These are phyloP conservation scores for Thaleichthys pacificus DNA, from an alignment of 2,797 vertebrate genomes.

Conservation along the genomic window DNA sequence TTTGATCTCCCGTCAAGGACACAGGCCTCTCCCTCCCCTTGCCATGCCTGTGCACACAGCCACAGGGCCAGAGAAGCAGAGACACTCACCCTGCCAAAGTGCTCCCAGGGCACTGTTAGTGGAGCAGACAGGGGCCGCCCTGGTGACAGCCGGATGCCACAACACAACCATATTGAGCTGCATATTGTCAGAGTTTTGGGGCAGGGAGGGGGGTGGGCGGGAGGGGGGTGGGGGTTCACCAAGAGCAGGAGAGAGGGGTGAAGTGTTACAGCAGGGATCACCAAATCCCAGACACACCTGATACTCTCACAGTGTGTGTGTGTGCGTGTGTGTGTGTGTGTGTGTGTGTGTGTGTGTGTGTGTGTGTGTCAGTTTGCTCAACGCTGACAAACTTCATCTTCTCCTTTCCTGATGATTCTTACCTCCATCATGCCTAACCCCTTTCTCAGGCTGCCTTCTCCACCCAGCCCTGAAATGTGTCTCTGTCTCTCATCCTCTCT, in stretches of 20 bases:
- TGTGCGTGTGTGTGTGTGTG: not conserved
- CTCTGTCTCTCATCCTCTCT: not conserved
- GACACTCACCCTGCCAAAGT: slow-evolving; percentile 64
- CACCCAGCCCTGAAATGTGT: too few species aligned
- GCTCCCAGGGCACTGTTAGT: slow-evolving; percentile 57
- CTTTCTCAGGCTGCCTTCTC: not conserved
- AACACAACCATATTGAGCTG: slow-evolving; percentile 19
- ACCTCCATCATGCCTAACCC: not conserved
- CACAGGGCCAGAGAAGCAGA: slow-evolving; percentile 42
- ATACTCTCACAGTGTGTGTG: not conserved
- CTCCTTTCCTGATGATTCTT: not conserved
- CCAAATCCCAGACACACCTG: not conserved
- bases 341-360: not conserved
- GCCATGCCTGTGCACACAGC: slow-evolving; percentile 57
- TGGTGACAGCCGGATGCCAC: slow-evolving; percentile 40
- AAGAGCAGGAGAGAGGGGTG: not conserved
- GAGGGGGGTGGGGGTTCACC: not conserved
- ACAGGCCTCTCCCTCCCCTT: slow-evolving; percentile 35
- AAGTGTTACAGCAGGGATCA: not conserved
- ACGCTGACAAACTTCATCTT: too few species aligned
- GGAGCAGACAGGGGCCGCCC: slow-evolving; percentile 29
- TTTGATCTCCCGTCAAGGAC: slow-evolving; percentile 73
- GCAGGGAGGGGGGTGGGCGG: not conserved
- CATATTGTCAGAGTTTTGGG: not conserved
- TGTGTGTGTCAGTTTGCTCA: too few species aligned